Evolutionary conservation across 2,888 invertebrate species (phyloP).

Genomic region (Archips crataeganus): DNA sequence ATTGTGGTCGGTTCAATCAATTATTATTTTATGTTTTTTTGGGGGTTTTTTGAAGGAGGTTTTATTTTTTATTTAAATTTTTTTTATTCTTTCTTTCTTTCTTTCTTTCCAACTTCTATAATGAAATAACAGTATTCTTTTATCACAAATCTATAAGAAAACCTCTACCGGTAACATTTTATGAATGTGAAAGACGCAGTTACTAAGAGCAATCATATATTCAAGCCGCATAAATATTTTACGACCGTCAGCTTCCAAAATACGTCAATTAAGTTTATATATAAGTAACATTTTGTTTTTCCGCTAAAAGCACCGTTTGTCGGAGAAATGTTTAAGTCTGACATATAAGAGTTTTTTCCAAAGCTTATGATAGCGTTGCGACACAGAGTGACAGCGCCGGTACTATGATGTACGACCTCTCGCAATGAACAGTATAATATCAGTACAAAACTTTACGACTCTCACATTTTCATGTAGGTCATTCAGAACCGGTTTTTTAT

Average conservation of each 20-base stretch:
- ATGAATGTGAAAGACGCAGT: neutral
- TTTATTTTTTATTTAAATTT: too few relatives aligned
- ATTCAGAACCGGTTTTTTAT: too few relatives aligned
- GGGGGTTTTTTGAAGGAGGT: too few relatives aligned
- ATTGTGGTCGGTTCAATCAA: too few relatives aligned
- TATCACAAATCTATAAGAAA: too few relatives aligned
- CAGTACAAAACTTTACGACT: constrained; percentile 4
- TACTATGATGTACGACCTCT: constrained; percentile 33
- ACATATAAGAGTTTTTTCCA: constrained; percentile 9
- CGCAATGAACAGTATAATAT: constrained; percentile 7
- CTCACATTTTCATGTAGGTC: neutral
- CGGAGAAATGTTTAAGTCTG: constrained; percentile 2
- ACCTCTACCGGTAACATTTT: too few relatives aligned
- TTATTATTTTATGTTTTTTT: too few relatives aligned
- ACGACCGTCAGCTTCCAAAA: neutral
- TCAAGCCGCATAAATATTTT: neutral
- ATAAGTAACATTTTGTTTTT: neutral
- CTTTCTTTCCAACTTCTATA: too few relatives aligned
- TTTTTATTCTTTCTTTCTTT: too few relatives aligned
- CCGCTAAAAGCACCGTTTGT: constrained; percentile 2
- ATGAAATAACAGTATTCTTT: too few relatives aligned
- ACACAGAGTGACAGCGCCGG: constrained; percentile 26
- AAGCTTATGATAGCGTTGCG: constrained; percentile 14
- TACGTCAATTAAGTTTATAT: neutral
- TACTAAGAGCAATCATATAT: neutral